A percentile compares a stretch with the other conserved stretches of the same genome.
Conservation (phyloP, 2,888 invertebrate species). For the Chloromyia formosa region DNA sequence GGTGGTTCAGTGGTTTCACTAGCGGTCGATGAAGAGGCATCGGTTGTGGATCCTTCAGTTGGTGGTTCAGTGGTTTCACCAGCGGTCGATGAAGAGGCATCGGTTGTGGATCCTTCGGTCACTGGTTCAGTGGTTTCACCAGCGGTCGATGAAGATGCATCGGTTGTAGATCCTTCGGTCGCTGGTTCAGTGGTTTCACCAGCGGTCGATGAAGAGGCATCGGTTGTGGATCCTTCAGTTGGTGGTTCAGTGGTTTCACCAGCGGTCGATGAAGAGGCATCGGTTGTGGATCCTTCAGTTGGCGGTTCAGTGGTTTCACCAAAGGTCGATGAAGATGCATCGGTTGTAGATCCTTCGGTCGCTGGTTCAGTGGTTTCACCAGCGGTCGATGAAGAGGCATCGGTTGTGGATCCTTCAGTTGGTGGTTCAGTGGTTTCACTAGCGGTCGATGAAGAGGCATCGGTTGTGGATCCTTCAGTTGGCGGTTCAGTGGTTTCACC, state of each 20-base stretch:
- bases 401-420: background rate
- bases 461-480: background rate
- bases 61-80: background rate
- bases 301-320: background rate
- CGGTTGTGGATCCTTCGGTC: background rate
- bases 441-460: too few relatives aligned
- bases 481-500: background rate
- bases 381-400: background rate
- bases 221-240: background rate
- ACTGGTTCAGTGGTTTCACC: background rate
- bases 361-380: background rate
- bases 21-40: too few relatives aligned
- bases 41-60: background rate
- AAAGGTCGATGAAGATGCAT: background rate
- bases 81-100: background rate
- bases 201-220: background rate
- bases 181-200: background rate
- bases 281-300: background rate
- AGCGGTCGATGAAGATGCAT: background rate
- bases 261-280: background rate
- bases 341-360: background rate
- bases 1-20: background rate
- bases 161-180: conserved; percentile 5
- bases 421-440: background rate
- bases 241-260: background rate